Percentiles rank a stretch among this genome's conserved stretches.
These are phyloP conservation scores for Matsumyia berberina DNA, from an alignment of 2,888 invertebrate species.

Conservation along the genomic window DNA sequence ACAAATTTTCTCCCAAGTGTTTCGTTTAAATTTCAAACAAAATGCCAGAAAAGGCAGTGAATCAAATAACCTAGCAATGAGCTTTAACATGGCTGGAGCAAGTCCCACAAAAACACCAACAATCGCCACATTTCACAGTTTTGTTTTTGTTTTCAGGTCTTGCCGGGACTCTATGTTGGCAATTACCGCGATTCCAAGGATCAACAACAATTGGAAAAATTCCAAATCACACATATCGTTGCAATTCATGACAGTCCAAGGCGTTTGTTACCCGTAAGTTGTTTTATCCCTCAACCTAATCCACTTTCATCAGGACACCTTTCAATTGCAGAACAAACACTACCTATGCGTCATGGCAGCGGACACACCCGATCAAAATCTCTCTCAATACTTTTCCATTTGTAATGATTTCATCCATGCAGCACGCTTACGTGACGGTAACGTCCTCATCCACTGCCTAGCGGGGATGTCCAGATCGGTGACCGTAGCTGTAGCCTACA, in stretches of 20 bases:
- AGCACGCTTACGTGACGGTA: conserved; percentile 94
- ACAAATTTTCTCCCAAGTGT: neutral
- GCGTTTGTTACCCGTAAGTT: conserved; percentile 92
- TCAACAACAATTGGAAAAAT: conserved; percentile 92
- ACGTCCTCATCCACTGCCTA: conserved; percentile 96
- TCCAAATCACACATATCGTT: conserved; percentile 97
- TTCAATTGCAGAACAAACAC: conserved; percentile 92
- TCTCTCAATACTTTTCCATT: conserved; percentile 95
- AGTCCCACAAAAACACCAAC: conserved; percentile 55
- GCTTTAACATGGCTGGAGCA: conserved; percentile 81
- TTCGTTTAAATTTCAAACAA: neutral
- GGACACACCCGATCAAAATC: conserved; percentile 97
- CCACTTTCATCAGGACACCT: neutral
- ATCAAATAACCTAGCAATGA: conserved; percentile 73
- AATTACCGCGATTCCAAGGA: conserved; percentile 98
- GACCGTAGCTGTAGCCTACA: conserved; percentile 97
- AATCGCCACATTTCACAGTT: conserved; percentile 4
- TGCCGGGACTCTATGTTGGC: conserved; percentile 97
- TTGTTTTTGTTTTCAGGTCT: conserved; percentile 87
- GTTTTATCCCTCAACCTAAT: neutral
- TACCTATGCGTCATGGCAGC: conserved; percentile 97
- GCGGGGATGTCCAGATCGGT: conserved; percentile 99
- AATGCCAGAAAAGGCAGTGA: neutral
- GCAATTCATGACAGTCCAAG: conserved; percentile 98
- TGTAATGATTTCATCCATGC: conserved; percentile 99